phyloP scores from a whole-genome alignment of 2,113 vertebrate species.

The Pandion haliaetus region DNA sequence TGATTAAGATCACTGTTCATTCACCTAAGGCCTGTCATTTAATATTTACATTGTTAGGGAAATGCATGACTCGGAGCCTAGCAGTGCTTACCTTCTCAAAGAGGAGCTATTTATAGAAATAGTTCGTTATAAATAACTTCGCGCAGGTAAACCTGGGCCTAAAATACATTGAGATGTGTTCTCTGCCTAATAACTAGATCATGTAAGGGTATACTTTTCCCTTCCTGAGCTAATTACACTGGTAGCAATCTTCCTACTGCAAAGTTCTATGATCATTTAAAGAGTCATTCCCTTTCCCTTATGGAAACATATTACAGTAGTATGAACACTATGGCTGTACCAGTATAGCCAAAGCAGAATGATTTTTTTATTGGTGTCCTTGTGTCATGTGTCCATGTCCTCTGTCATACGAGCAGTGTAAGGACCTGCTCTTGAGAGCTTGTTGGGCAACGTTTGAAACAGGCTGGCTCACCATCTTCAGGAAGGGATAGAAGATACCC shows the following conservation, averaged over 20 bases:
- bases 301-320: not conserved
- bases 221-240: not conserved
- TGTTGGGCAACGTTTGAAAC: not conserved
- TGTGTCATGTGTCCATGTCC: not conserved
- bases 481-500: not conserved
- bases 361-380: not conserved
- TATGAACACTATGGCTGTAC: not conserved
- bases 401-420: not conserved
- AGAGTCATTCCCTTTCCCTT: not conserved
- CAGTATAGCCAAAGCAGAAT: not conserved
- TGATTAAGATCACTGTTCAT: conserved; percentile 31
- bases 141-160: not conserved
- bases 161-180: not conserved
- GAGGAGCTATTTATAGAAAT: not conserved
- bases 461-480: not conserved
- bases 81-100: not conserved
- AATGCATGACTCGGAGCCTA: not conserved
- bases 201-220: not conserved
- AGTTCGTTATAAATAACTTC: not conserved
- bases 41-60: not conserved
- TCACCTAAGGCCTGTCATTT: not conserved
- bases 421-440: not conserved
- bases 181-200: not conserved
- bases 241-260: not conserved
- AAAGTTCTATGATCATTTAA: not conserved